These are phyloP conservation scores for Metopia argyrocephala DNA, from an alignment of 2,888 invertebrate genomes.

Conservation along the genomic window DNA sequence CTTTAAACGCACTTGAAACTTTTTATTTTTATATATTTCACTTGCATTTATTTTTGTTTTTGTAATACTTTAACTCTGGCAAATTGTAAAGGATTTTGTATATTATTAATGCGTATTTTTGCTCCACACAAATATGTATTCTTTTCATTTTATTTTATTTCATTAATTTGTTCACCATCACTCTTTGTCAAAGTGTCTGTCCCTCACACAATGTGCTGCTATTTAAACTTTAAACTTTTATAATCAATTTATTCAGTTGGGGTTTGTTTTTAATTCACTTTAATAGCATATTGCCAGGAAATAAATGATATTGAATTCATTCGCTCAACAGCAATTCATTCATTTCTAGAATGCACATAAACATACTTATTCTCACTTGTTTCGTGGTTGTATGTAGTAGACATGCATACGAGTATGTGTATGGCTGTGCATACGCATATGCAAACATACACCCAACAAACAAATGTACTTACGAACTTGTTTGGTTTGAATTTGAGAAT, in stretches of 20 bases:
- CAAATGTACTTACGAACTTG: too few species aligned
- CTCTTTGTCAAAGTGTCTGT: not conserved
- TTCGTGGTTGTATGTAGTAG: not conserved
- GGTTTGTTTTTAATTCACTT: slow-evolving; percentile 39
- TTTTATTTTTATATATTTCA: slow-evolving; percentile 33
- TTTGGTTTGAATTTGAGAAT: too few species aligned
- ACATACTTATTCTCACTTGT: not conserved
- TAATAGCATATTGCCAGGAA: slow-evolving; percentile 36
- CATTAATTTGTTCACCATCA: not conserved
- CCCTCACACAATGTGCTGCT: not conserved
- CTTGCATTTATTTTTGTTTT: slow-evolving; percentile 5
- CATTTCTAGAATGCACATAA: not conserved
- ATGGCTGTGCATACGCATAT: not conserved
- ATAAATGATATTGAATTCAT: slow-evolving; percentile 38
- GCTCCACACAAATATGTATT: not conserved
- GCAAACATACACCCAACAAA: too few species aligned
- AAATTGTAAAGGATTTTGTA: not conserved
- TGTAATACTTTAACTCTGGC: slow-evolving; percentile 12
- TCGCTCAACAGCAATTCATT: too few species aligned
- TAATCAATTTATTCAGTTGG: slow-evolving; percentile 20
- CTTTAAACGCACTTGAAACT: slow-evolving; percentile 7
- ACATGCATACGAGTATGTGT: not conserved
- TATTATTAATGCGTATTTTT: not conserved
- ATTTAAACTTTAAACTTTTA: slow-evolving; percentile 21
- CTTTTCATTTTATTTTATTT: not conserved